These are phyloP conservation scores for Pachyuromys duprasi DNA, from an alignment of 2,797 vertebrate species.

Conservation along the genomic window DNA sequence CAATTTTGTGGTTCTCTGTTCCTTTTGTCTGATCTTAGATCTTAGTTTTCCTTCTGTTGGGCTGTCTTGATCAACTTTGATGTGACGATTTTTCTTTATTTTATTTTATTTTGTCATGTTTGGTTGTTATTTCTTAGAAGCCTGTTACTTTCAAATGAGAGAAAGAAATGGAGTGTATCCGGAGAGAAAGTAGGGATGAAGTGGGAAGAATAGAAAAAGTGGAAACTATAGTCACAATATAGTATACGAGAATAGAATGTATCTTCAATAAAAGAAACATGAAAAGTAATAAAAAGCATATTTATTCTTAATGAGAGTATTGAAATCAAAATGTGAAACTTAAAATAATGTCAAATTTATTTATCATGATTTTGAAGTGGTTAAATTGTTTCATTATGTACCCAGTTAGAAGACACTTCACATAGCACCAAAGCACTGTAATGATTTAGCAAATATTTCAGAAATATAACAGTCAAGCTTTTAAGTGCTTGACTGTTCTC, in stretches of 20 bases:
- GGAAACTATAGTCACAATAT: background rate
- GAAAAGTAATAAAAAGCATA: background rate
- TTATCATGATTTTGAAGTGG: background rate
- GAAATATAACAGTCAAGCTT: background rate
- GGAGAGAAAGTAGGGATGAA: background rate
- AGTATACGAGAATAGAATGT: background rate
- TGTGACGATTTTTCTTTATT: background rate
- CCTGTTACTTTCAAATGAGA: background rate
- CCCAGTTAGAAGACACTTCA: background rate
- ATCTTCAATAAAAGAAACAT: background rate
- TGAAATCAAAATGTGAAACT: slow-evolving; percentile 52
- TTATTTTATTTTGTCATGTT: background rate
- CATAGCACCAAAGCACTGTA: background rate
- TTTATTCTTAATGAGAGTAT: slow-evolving; percentile 64
- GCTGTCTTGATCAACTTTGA: background rate
- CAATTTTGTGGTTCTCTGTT: background rate
- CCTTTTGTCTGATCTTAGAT: background rate
- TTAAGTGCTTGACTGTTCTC: slow-evolving; percentile 48
- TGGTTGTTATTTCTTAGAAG: background rate
- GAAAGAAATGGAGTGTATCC: background rate
- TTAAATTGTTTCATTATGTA: slow-evolving; percentile 44
- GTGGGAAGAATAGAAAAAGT: background rate
- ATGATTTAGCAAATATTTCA: slow-evolving; percentile 69
- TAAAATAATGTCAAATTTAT: slow-evolving; percentile 55
- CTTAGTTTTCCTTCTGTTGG: background rate